These are phyloP conservation scores for Bradysia coprophila DNA, from an alignment of 1,140 invertebrate genomes.

Conservation along the genomic window DNA sequence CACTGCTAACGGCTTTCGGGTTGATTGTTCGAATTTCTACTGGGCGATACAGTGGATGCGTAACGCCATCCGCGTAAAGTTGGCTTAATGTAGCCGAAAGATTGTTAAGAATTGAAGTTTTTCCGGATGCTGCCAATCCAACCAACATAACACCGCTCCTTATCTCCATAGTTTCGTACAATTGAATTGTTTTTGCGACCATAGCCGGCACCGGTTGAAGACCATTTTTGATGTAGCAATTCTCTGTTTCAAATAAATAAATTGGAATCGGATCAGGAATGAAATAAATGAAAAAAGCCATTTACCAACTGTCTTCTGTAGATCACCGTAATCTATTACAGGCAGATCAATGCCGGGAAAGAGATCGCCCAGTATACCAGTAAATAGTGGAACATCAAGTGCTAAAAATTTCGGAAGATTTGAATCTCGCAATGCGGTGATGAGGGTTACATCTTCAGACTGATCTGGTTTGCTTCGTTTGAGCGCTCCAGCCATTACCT, in stretches of 20 bases:
- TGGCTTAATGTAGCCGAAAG: slow-evolving; percentile 43
- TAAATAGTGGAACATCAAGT: slow-evolving; percentile 66
- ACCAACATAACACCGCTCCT: slow-evolving; percentile 88
- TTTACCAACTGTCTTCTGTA: slow-evolving; percentile 37
- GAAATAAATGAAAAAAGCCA: too few relatives aligned
- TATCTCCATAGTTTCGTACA: slow-evolving; percentile 84
- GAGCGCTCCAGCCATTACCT: slow-evolving; percentile 76
- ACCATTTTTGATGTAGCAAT: slow-evolving; percentile 26
- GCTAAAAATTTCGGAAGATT: slow-evolving; percentile 84
- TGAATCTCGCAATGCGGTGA: slow-evolving; percentile 73
- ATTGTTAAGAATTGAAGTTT: slow-evolving; percentile 47
- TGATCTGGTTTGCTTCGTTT: slow-evolving; percentile 71
- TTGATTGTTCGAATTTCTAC: slow-evolving; percentile 59
- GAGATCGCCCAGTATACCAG: slow-evolving; percentile 75
- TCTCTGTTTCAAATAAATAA: too few relatives aligned
- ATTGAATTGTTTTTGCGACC: slow-evolving; percentile 61
- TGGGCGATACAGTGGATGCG: slow-evolving; percentile 33
- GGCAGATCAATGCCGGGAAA: slow-evolving; percentile 72
- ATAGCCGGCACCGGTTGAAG: slow-evolving; percentile 42
- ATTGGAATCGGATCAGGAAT: too few relatives aligned
- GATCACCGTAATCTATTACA: slow-evolving; percentile 54
- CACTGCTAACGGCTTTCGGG: slow-evolving; percentile 75
- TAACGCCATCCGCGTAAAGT: slow-evolving; percentile 32
- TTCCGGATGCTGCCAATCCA: slow-evolving; percentile 70
- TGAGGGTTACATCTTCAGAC: slow-evolving; percentile 55